Evolutionary conservation across 2,888 invertebrate species (phyloP).

Genomic region (Philaethria dido): DNA sequence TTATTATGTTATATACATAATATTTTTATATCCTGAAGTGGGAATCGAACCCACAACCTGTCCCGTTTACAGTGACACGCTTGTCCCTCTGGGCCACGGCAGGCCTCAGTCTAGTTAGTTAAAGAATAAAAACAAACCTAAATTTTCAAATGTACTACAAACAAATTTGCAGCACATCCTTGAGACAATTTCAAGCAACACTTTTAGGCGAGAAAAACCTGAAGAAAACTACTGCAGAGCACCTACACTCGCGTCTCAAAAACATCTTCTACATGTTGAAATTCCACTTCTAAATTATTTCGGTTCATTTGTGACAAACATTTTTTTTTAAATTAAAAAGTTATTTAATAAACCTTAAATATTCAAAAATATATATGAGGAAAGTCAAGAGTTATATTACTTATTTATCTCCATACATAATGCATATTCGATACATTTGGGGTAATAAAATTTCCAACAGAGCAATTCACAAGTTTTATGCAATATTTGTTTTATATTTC

Average conservation of each 20-base stretch:
- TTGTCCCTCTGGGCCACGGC: too few species aligned
- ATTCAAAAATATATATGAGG: neutral
- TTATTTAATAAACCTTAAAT: neutral
- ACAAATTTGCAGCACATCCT: conserved; percentile 35
- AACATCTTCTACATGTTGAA: conserved; percentile 1
- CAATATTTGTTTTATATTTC: conserved; percentile 7
- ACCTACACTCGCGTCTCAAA: conserved; percentile 29
- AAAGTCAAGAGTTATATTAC: too few species aligned
- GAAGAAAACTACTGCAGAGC: conserved; percentile 32
- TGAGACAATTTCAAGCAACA: conserved; percentile 40
- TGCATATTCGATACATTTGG: too few species aligned
- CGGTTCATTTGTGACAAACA: neutral
- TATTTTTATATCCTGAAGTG: too few species aligned
- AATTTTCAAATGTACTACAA: conserved; percentile 29
- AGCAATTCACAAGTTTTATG: neutral
- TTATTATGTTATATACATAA: too few species aligned
- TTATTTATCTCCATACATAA: too few species aligned
- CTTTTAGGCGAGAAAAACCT: conserved; percentile 36
- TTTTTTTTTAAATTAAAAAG: neutral
- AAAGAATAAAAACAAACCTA: conserved; percentile 12
- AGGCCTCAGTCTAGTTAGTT: neutral
- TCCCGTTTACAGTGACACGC: too few species aligned
- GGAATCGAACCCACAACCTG: too few species aligned
- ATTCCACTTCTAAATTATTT: conserved; percentile 2
- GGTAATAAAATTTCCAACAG: too few species aligned